Percentiles rank a stretch among this genome's conserved stretches.
phyloP scores from a whole-genome alignment of 2,113 vertebrate species.

The Leptosomus discolor region DNA sequence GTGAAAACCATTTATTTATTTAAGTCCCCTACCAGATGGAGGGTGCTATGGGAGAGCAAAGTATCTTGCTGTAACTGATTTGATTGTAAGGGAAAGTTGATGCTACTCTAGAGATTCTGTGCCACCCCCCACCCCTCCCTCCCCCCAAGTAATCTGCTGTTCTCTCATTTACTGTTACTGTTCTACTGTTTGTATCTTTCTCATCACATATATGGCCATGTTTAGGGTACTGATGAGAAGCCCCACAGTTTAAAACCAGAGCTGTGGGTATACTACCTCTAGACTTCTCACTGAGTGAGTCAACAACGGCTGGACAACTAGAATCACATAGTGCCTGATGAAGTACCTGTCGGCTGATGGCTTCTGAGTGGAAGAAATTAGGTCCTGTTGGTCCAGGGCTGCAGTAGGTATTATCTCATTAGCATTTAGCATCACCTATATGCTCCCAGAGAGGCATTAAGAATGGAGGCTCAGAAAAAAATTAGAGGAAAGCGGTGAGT shows the following conservation, averaged over 20 bases:
- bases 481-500: neutral
- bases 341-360: neutral
- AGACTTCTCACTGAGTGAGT: neutral
- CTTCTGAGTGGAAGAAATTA: neutral
- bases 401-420: neutral
- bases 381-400: neutral
- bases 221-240: neutral
- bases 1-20: neutral
- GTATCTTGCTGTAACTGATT: neutral
- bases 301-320: neutral
- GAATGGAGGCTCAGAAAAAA: neutral
- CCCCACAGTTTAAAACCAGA: neutral
- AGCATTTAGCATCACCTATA: neutral
- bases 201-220: neutral
- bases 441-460: neutral
- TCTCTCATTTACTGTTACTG: neutral
- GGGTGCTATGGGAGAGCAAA: neutral
- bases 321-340: neutral
- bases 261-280: neutral
- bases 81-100: neutral
- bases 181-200: neutral
- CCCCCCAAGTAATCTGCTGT: neutral
- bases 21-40: neutral
- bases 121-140: too few species aligned
- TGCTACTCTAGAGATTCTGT: neutral